Evolutionary conservation across 2,113 vertebrate species (phyloP).

Genomic region (Pangasianodon gigas): DNA sequence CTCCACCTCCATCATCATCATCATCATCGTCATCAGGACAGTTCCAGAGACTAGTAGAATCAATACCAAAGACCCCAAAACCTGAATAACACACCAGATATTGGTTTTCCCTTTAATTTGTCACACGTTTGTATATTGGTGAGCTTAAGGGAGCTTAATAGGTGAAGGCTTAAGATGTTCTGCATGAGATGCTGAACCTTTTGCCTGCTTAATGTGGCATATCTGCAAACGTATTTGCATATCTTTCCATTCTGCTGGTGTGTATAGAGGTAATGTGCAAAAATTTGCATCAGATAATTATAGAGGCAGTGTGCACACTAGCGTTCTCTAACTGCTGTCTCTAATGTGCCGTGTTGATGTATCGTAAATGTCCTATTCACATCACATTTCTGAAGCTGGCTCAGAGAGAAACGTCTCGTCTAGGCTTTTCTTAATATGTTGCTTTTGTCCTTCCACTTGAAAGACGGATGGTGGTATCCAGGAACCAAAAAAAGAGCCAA

Average conservation of each 20-base stretch:
- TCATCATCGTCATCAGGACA: background rate
- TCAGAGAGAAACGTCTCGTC: too few species aligned
- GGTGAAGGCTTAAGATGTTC: background rate
- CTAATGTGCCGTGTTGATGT: background rate
- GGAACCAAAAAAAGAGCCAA: too few species aligned
- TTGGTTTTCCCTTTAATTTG: background rate
- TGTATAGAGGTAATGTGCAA: background rate
- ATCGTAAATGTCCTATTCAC: background rate
- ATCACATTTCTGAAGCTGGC: too few species aligned
- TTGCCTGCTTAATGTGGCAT: background rate
- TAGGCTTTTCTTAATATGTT: too few species aligned
- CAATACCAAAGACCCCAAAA: background rate
- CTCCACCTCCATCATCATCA: background rate
- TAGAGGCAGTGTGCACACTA: background rate
- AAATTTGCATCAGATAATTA: constrained; percentile 1
- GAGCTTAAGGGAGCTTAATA: too few species aligned
- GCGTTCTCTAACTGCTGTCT: background rate
- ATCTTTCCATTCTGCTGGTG: background rate
- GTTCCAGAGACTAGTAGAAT: background rate
- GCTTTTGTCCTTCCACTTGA: too few species aligned
- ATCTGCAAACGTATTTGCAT: background rate
- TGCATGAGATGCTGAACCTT: background rate
- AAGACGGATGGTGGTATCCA: too few species aligned
- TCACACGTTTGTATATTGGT: background rate
- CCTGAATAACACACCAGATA: background rate